Evolutionary conservation across 1,140 invertebrate species (phyloP).

Genomic region (Diorhabda elongata): DNA sequence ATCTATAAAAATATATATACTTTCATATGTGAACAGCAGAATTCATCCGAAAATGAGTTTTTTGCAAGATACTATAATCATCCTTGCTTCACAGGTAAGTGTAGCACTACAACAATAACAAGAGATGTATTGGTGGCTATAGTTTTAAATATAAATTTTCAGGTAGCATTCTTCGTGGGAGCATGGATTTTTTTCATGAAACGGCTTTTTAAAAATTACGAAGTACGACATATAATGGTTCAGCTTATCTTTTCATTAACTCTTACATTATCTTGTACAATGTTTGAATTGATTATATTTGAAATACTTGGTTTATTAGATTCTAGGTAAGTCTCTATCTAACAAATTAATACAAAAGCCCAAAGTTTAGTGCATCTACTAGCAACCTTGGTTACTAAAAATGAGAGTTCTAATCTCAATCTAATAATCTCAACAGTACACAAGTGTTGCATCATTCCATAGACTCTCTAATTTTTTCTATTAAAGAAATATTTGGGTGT

Average conservation of each 20-base stretch:
- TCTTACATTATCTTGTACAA: conserved; percentile 95
- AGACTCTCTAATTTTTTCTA: no score
- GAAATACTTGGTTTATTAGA: conserved; percentile 95
- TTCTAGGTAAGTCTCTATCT: conserved; percentile 42
- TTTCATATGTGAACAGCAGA: background rate
- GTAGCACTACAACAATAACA: conserved; percentile 20
- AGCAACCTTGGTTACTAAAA: no score
- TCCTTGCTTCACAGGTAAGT: conserved; percentile 64
- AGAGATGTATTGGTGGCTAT: background rate
- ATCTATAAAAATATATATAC: no score
- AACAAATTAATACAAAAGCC: no score
- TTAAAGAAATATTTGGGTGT: no score
- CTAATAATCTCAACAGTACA: no score
- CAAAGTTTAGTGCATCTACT: no score
- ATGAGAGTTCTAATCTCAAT: no score
- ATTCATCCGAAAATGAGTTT: conserved; percentile 56
- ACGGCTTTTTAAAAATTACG: conserved; percentile 96
- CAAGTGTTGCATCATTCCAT: no score
- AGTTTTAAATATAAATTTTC: conserved; percentile 46
- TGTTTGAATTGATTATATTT: conserved; percentile 99
- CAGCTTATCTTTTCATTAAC: conserved; percentile 96
- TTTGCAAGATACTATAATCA: conserved; percentile 63
- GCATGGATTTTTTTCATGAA: conserved; percentile 99
- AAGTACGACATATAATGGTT: conserved; percentile 91
- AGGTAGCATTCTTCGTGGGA: conserved; percentile 92